Conservation (phyloP, 2,888 invertebrate genomes). For the Drosophila sordidula region DNA sequence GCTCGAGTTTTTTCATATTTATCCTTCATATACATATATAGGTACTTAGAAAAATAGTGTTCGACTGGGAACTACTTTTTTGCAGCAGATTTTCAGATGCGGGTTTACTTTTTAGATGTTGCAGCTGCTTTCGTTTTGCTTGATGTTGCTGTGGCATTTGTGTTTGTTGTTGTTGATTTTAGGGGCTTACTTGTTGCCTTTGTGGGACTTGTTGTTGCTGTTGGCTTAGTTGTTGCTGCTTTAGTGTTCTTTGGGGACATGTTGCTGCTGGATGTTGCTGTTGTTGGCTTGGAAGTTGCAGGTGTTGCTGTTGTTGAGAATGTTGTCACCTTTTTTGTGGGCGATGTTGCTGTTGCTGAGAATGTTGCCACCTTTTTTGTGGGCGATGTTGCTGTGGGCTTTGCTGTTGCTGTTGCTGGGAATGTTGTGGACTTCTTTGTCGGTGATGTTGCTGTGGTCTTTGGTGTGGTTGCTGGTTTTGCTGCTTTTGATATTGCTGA, state of each 20-base stretch:
- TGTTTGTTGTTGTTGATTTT: slow-evolving; percentile 29
- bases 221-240: slow-evolving; percentile 31
- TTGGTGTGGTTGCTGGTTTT: slow-evolving; percentile 9
- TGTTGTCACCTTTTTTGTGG: slow-evolving; percentile 15
- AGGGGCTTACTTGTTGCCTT: slow-evolving; percentile 39
- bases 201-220: slow-evolving; percentile 51
- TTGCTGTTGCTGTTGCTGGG: slow-evolving; percentile 1
- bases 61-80: slow-evolving; percentile 41
- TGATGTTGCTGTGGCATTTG: slow-evolving; percentile 34
- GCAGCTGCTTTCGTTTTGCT: slow-evolving; percentile 55
- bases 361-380: slow-evolving; percentile 15
- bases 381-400: slow-evolving; percentile 4
- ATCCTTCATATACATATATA: slow-evolving; percentile 33
- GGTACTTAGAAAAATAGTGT: slow-evolving; percentile 68
- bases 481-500: slow-evolving; percentile 10
- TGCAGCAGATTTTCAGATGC: slow-evolving; percentile 3
- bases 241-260: slow-evolving; percentile 40
- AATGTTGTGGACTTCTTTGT: slow-evolving; percentile 7
- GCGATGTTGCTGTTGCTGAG: slow-evolving; percentile 15
- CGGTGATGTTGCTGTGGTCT: slow-evolving; percentile 5
- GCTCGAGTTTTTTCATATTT: slow-evolving; percentile 35
- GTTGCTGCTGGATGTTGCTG: slow-evolving; percentile 32
- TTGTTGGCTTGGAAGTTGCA: slow-evolving; percentile 28
- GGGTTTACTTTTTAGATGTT: slow-evolving; percentile 57
- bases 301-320: slow-evolving; percentile 13